These are phyloP conservation scores for Callimorpha dominula DNA, from an alignment of 2,888 invertebrate genomes.

Conservation along the genomic window DNA sequence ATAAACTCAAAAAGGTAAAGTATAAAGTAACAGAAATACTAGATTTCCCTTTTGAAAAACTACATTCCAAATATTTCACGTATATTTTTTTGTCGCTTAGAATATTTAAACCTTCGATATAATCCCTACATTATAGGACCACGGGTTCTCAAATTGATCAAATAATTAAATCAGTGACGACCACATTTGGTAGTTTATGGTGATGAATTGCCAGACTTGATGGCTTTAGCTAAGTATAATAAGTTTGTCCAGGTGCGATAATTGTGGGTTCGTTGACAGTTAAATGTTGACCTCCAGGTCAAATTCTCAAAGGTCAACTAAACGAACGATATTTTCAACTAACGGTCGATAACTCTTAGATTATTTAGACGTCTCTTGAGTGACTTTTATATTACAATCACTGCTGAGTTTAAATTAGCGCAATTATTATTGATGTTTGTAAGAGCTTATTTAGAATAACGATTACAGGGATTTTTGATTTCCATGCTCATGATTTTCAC, in stretches of 20 bases:
- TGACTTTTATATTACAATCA: slow-evolving; percentile 1
- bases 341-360: slow-evolving; percentile 1
- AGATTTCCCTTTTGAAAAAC: too few relatives aligned
- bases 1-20: too few relatives aligned
- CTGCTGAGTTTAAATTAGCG: background rate
- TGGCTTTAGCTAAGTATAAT: background rate
- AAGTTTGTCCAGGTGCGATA: background rate
- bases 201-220: background rate
- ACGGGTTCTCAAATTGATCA: background rate
- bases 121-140: too few relatives aligned
- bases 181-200: background rate
- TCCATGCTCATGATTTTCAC: too few relatives aligned
- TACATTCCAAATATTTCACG: too few relatives aligned
- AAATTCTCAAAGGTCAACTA: background rate
- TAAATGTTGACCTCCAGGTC: background rate
- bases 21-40: too few relatives aligned
- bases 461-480: too few relatives aligned
- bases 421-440: background rate
- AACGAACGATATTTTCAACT: background rate
- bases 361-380: slow-evolving; percentile 3
- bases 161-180: background rate
- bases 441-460: background rate
- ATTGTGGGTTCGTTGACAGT: background rate
- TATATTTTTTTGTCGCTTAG: too few relatives aligned
- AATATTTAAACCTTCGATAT: too few relatives aligned